phyloP scores from a whole-genome alignment of 2,888 invertebrate genomes.

The Calameuta filiformis region DNA sequence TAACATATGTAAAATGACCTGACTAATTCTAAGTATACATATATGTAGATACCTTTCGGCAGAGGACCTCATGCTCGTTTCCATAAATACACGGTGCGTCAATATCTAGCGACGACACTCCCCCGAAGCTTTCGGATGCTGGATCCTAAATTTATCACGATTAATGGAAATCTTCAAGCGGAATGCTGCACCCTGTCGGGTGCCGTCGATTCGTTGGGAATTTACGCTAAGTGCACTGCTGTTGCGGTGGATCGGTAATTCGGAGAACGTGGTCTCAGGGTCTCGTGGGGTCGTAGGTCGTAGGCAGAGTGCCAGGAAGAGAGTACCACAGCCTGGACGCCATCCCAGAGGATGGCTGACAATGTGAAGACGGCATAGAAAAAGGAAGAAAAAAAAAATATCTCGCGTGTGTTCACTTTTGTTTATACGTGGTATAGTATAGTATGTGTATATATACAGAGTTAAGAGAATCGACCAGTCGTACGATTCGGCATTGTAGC shows the following conservation, averaged over 20 bases:
- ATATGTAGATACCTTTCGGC: not conserved
- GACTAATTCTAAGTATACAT: not conserved
- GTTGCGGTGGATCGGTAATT: conserved; percentile 59
- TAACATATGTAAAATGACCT: not conserved
- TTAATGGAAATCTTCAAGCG: not conserved
- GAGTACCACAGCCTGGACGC: conserved; percentile 7
- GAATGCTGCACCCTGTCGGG: not conserved
- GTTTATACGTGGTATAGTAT: not conserved
- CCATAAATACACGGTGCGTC: not conserved
- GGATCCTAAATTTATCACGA: not conserved
- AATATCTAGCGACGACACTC: not conserved
- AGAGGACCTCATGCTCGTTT: not conserved
- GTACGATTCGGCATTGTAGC: conserved; percentile 56
- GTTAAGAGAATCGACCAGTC: conserved; percentile 8
- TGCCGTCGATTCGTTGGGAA: conserved; percentile 34
- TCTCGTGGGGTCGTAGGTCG: conserved; percentile 58
- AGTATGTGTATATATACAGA: not conserved
- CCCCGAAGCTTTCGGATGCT: not conserved
- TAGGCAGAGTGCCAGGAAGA: conserved; percentile 61
- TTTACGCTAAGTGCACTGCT: conserved; percentile 58
- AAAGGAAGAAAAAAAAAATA: not conserved
- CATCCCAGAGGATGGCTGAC: not conserved
- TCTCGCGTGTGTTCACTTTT: not conserved
- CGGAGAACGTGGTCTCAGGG: conserved; percentile 60
- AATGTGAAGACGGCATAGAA: not conserved